A percentile compares a stretch with the other conserved stretches of the same genome.
Conservation (phyloP, 2,888 invertebrate species). For the Hypercompe scribonia region DNA sequence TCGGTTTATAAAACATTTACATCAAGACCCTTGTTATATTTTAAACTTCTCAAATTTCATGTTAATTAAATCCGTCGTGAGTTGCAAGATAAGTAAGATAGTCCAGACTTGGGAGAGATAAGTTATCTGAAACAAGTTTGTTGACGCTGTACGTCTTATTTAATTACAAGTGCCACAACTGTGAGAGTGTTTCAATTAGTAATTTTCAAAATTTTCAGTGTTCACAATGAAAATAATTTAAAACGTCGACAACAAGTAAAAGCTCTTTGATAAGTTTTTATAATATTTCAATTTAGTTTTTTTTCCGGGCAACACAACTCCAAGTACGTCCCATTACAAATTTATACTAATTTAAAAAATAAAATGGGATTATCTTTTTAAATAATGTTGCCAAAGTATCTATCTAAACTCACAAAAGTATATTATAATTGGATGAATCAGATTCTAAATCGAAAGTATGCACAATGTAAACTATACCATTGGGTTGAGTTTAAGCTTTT, state of each 20-base stretch:
- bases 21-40: background rate
- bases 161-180: background rate
- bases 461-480: background rate
- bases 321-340: no score
- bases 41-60: background rate
- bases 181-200: background rate
- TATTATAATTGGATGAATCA: no score
- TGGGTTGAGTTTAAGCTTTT: background rate
- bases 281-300: no score
- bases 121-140: background rate
- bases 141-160: background rate
- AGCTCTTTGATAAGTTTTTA: background rate
- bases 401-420: no score
- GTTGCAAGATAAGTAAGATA: background rate
- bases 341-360: no score
- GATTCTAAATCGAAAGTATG: no score
- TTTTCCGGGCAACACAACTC: no score
- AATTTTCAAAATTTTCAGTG: background rate
- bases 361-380: no score
- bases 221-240: background rate
- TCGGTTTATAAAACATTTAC: background rate
- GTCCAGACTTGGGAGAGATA: background rate
- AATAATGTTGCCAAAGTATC: no score
- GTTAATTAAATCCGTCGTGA: background rate
- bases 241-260: background rate